A percentile compares a stretch with the other conserved stretches of the same genome.
These are phyloP conservation scores for Ceyx melanurus DNA, from an alignment of 2,113 vertebrate genomes.

Conservation along the genomic window DNA sequence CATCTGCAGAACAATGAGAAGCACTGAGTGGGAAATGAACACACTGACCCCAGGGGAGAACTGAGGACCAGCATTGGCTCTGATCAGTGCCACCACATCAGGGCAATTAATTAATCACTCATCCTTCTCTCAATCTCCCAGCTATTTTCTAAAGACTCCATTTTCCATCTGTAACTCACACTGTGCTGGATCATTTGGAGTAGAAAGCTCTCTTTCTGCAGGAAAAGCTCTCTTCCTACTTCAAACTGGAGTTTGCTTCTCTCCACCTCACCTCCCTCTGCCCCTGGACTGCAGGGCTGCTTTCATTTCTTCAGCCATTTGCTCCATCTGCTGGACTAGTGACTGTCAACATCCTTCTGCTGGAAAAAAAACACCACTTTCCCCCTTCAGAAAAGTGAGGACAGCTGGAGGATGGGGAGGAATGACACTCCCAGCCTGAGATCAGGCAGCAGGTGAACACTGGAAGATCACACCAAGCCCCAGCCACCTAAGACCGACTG, in stretches of 20 bases:
- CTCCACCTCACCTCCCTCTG: background rate
- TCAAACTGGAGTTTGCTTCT: background rate
- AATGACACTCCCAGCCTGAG: background rate
- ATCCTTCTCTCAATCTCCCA: background rate
- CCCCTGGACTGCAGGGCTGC: background rate
- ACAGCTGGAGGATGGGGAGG: background rate
- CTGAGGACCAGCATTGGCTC: background rate
- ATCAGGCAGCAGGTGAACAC: background rate
- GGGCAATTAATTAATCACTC: background rate
- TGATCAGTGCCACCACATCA: background rate
- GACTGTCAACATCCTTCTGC: background rate
- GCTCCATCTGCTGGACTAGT: constrained; percentile 65
- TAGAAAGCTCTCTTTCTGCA: background rate
- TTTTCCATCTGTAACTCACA: background rate
- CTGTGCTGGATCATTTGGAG: background rate
- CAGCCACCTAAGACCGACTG: background rate
- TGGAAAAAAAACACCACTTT: background rate
- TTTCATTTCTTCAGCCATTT: constrained; percentile 33
- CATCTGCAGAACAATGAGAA: background rate
- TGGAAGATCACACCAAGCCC: background rate
- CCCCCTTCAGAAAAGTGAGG: background rate
- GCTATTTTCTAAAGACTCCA: background rate
- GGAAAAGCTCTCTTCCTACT: too few relatives aligned
- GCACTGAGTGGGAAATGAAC: background rate
- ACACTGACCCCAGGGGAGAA: background rate